Conservation (phyloP, 30 jellyfish, hydroid and myxozoan species). For the Turritopsis rubra region DNA sequence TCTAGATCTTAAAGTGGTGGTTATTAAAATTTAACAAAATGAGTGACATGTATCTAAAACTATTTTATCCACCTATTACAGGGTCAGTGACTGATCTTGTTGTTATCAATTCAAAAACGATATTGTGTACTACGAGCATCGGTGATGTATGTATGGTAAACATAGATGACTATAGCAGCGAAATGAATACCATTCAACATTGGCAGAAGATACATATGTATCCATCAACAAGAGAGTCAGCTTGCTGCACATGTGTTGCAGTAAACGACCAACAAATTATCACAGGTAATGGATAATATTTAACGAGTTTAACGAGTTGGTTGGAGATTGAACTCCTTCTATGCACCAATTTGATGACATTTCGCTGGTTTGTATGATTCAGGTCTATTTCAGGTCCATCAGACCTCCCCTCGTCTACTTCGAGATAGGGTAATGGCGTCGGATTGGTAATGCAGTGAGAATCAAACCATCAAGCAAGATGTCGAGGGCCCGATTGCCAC, state of each 20-base stretch:
- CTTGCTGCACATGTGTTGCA: conserved; percentile 18
- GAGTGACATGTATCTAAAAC: too few relatives aligned
- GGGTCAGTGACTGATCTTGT: conserved; percentile 32
- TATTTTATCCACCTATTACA: not conserved
- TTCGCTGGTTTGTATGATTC: too few relatives aligned
- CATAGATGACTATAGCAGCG: not conserved
- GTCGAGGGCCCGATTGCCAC: not conserved
- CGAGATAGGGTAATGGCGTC: too few relatives aligned
- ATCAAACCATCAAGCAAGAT: too few relatives aligned
- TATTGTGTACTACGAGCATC: conserved; percentile 10
- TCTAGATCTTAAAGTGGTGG: too few relatives aligned
- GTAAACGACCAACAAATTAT: conserved; percentile 16
- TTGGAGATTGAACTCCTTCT: too few relatives aligned
- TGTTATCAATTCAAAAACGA: not conserved
- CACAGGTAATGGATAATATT: conserved; percentile 11
- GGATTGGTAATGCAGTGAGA: too few relatives aligned
- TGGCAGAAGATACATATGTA: conserved; percentile 27
- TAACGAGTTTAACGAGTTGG: too few relatives aligned
- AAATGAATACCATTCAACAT: not conserved
- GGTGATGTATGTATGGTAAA: conserved; percentile 20
- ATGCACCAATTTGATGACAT: too few relatives aligned
- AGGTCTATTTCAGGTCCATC: too few relatives aligned
- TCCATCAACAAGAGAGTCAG: conserved; percentile 13
- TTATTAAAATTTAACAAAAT: too few relatives aligned
- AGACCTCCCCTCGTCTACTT: too few relatives aligned